Evolutionary conservation across 2,888 invertebrate genomes (phyloP).

Genomic region (Atrina japonica): DNA sequence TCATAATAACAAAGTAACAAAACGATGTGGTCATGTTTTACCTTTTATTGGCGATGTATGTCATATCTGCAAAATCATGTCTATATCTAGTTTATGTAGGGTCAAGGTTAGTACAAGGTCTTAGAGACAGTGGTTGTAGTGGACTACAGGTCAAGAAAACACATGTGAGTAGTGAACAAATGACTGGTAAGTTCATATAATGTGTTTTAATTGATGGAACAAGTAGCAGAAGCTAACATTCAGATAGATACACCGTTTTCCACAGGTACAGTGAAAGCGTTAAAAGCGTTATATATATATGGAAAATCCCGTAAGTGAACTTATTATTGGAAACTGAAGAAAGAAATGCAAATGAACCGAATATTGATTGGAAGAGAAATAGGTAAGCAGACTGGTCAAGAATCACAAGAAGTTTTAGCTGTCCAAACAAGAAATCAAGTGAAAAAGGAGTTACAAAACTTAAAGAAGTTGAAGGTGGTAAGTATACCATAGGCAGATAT

Average conservation of each 20-base stretch:
- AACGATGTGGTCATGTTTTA: slow-evolving; percentile 7
- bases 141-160: slow-evolving; percentile 31
- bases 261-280: slow-evolving; percentile 31
- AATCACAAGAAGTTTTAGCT: no score
- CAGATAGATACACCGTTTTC: slow-evolving; percentile 42
- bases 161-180: slow-evolving; percentile 18
- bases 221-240: slow-evolving; percentile 28
- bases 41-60: neutral
- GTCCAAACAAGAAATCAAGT: slow-evolving; percentile 3
- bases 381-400: neutral
- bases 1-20: neutral
- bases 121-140: slow-evolving; percentile 47
- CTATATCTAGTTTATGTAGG: slow-evolving; percentile 17
- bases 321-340: slow-evolving; percentile 40
- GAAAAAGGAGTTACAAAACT: neutral
- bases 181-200: slow-evolving; percentile 25
- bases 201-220: slow-evolving; percentile 45
- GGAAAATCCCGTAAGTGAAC: slow-evolving; percentile 41
- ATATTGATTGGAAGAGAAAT: slow-evolving; percentile 6
- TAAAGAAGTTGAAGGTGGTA: neutral
- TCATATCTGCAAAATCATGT: neutral
- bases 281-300: no score
- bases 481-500: no score
- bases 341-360: slow-evolving; percentile 30
- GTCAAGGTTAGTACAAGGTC: neutral